These are phyloP conservation scores for Mesocricetus auratus DNA, from an alignment of 2,113 vertebrate genomes.

Conservation along the genomic window DNA sequence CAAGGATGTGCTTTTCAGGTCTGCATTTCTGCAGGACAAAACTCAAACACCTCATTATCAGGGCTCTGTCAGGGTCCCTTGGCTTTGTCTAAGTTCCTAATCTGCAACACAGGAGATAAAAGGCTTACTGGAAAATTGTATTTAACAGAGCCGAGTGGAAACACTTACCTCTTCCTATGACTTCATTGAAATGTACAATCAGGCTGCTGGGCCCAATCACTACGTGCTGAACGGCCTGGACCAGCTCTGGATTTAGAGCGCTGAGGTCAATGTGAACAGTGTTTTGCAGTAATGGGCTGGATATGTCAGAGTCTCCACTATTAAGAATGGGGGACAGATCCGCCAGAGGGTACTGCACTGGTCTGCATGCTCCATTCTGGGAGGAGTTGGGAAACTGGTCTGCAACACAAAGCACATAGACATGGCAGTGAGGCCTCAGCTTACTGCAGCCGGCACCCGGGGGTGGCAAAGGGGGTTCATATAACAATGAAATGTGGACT, in stretches of 20 bases:
- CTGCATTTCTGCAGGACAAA: slow-evolving; percentile 49
- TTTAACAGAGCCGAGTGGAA: slow-evolving; percentile 45
- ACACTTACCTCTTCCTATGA: slow-evolving; percentile 97
- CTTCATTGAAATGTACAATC: slow-evolving; percentile 95
- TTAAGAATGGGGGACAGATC: slow-evolving; percentile 94
- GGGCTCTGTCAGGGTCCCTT: slow-evolving; percentile 46
- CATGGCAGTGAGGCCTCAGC: not conserved
- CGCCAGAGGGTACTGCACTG: slow-evolving; percentile 91
- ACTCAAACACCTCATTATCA: slow-evolving; percentile 69
- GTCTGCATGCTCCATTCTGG: slow-evolving; percentile 93
- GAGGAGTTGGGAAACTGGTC: slow-evolving; percentile 94
- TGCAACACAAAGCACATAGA: slow-evolving; percentile 85
- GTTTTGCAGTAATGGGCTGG: slow-evolving; percentile 94
- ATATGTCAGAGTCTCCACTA: slow-evolving; percentile 93
- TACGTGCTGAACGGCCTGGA: slow-evolving; percentile 97
- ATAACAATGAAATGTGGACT: not conserved
- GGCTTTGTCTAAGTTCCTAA: slow-evolving; percentile 74
- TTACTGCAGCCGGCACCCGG: not conserved
- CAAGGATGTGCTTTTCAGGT: not conserved
- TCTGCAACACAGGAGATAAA: slow-evolving; percentile 80
- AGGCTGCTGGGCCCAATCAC: slow-evolving; percentile 95
- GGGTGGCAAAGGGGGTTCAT: not conserved
- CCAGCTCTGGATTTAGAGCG: slow-evolving; percentile 95
- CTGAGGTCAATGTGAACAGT: slow-evolving; percentile 95
- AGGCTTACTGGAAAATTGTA: slow-evolving; percentile 62